Conservation (phyloP, 2,113 vertebrate genomes). For the Ailurus styani region DNA sequence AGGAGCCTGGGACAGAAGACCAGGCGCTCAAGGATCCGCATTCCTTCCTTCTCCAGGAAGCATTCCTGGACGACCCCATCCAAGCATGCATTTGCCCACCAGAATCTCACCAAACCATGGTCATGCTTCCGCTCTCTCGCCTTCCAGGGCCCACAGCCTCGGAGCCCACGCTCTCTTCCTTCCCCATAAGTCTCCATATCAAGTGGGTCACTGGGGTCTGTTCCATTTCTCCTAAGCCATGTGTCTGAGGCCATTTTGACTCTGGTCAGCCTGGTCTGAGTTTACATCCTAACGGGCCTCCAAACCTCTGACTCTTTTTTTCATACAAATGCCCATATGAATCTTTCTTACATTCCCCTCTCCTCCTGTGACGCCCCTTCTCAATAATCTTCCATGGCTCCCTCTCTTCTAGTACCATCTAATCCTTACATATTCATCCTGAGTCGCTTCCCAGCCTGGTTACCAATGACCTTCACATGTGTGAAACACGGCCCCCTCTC, state of each 20-base stretch:
- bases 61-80: neutral
- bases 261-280: neutral
- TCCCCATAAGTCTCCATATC: neutral
- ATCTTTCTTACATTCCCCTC: neutral
- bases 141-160: neutral
- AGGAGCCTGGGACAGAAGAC: neutral
- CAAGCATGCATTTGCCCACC: accelerated
- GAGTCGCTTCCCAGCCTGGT: neutral
- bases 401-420: neutral
- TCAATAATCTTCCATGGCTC: neutral
- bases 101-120: neutral
- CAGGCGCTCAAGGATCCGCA: neutral
- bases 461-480: neutral
- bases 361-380: no score
- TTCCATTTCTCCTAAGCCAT: neutral
- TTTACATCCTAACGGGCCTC: neutral
- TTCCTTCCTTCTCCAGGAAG: neutral
- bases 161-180: neutral
- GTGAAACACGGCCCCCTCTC: neutral
- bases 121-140: neutral
- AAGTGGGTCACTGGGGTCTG: neutral
- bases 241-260: neutral
- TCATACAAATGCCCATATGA: neutral
- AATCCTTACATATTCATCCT: neutral
- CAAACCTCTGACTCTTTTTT: neutral